phyloP scores from a whole-genome alignment of 2,888 invertebrate species.

The Dysmachus trigonus region DNA sequence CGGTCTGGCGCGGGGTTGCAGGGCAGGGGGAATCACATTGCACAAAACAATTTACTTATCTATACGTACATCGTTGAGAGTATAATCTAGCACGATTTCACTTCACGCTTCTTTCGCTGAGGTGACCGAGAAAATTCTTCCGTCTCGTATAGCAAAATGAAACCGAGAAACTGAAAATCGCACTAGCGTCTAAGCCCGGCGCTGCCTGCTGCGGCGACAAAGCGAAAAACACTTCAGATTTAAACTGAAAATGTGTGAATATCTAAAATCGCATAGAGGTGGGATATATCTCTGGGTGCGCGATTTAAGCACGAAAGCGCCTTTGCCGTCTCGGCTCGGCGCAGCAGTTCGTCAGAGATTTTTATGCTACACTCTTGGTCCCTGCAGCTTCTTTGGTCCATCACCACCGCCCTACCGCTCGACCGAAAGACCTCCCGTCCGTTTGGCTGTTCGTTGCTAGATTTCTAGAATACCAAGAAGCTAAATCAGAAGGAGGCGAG shows the following conservation, averaged over 20 bases:
- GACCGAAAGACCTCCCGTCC: no score
- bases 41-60: neutral
- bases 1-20: neutral
- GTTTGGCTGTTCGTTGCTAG: no score
- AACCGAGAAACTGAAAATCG: neutral
- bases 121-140: slow-evolving; percentile 19
- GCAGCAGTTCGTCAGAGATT: neutral
- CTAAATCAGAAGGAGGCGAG: slow-evolving; percentile 22
- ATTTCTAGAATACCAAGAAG: slow-evolving; percentile 20
- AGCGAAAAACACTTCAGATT: slow-evolving; percentile 36
- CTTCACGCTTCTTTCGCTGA: slow-evolving; percentile 12
- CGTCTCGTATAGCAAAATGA: neutral
- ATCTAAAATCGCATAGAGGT: slow-evolving; percentile 5
- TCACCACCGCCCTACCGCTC: neutral
- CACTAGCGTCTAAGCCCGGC: neutral
- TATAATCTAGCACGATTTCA: slow-evolving; percentile 5
- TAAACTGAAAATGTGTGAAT: slow-evolving; percentile 28
- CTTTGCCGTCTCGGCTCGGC: neutral
- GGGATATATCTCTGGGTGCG: neutral
- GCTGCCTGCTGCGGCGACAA: neutral
- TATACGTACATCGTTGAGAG: slow-evolving; percentile 4
- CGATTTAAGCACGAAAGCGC: neutral
- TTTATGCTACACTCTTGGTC: neutral
- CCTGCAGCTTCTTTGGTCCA: neutral
- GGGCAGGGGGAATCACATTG: neutral